Base-by-base conservation (phyloP, 2,113 vertebrate genomes). In the Phaethornis superciliosus region DNA sequence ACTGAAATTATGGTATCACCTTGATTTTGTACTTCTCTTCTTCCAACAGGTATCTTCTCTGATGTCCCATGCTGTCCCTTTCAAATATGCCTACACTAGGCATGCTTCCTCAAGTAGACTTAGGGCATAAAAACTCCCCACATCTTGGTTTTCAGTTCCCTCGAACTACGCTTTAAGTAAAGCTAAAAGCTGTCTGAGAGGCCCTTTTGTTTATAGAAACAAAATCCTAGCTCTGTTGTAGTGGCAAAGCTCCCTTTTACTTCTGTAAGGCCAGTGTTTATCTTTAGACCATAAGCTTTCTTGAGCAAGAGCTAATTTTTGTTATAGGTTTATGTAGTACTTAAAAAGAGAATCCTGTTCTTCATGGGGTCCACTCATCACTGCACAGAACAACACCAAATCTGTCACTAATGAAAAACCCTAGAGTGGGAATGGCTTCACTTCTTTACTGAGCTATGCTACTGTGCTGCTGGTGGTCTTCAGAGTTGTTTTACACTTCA, bases 221-320 rank as follows among this genome's bases (percentile, higher is more conserved):
- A 88, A 93, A 91, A 80, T 59, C 60, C 65, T 67, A 75, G 8
- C 75, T 93, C 54, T 69, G 28, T 15, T 87, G n/a, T 42, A 89
- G 71, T 7, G 3, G 67, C 42, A 89, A 89, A 95, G 65, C 70
- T 91, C 46, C 67, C 54, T 90, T 89, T 91, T 82, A 69, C 46
- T 94, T 89, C 81, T 69, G 20, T 32, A 87, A 89, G 90, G 54
- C 35, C 54, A 37, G 24, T 69, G 14, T 82, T 94, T 80, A 92
- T 80, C 59, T 51, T 91, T 44, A 91, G 70, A 72, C 46, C 32
- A 55, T 74, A 80, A 85, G 87, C 70, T 77, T 92, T 89, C 78
- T 87, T 81, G 46, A 94, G 78, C 70, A 94, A 90, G 46, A 91
- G 46, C 70, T 94, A 62, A 90, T 94, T 94, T 92, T 89, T 93